These are phyloP conservation scores for Anolis carolinensis DNA, from an alignment of 2,113 vertebrate genomes.

Conservation along the genomic window DNA sequence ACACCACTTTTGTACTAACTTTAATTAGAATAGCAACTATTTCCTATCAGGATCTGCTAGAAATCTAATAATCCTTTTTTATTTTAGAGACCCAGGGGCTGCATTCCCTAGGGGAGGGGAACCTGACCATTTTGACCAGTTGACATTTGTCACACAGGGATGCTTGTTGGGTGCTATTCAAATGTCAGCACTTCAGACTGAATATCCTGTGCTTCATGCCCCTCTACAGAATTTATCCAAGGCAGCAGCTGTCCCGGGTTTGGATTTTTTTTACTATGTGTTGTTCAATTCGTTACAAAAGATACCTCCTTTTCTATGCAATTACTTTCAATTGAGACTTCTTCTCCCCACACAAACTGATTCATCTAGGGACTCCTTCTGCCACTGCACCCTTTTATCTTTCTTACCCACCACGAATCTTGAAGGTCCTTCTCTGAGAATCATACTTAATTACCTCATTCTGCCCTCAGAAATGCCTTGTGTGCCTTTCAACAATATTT, in stretches of 20 bases:
- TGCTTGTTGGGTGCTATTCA: neutral
- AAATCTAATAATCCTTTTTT: neutral
- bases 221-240: neutral
- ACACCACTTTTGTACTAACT: neutral
- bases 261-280: neutral
- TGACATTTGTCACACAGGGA: neutral
- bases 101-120: neutral
- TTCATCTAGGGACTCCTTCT: neutral
- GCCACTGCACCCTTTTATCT: neutral
- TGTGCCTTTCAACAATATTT: neutral
- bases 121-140: neutral
- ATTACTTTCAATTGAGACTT: neutral
- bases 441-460: neutral
- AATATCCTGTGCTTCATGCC: neutral
- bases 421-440: neutral
- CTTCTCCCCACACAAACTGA: neutral
- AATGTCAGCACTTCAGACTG: neutral
- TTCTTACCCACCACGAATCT: constrained; percentile 26
- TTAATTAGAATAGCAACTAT: neutral
- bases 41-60: neutral
- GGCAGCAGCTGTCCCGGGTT: neutral
- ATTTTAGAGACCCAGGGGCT: neutral
- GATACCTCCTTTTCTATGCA: neutral
- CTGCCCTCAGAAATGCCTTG: neutral
- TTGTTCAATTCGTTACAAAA: neutral